A percentile compares a stretch with the other conserved stretches of the same genome.
Conservation (phyloP, 2,888 invertebrate species). For the Polydrusus cervinus region DNA sequence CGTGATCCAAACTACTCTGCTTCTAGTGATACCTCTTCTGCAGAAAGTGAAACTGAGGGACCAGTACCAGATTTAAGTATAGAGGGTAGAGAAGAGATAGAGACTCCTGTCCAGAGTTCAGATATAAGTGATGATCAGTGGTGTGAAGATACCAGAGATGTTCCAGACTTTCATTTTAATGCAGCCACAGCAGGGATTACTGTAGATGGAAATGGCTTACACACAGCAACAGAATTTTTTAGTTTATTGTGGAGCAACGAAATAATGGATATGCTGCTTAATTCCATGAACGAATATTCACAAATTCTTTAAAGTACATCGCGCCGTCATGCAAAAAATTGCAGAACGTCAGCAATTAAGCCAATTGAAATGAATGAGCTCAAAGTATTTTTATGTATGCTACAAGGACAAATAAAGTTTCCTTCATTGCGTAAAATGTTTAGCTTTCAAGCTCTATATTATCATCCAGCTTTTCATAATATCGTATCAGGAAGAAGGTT, state of each 20-base stretch:
- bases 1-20: neutral
- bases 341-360: neutral
- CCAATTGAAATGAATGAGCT: slow-evolving; percentile 4
- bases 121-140: neutral
- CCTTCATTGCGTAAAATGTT: slow-evolving; percentile 41
- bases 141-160: neutral
- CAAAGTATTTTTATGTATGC: slow-evolving; percentile 8
- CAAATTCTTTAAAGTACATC: too few species aligned
- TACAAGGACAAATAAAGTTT: slow-evolving; percentile 21
- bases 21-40: neutral
- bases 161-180: neutral
- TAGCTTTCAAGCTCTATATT: slow-evolving; percentile 36
- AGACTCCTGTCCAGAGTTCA: neutral
- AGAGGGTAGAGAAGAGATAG: neutral
- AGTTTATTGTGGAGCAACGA: neutral
- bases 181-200: neutral
- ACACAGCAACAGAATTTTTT: neutral
- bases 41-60: neutral
- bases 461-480: slow-evolving; percentile 25
- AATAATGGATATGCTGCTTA: neutral
- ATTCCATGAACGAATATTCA: too few species aligned
- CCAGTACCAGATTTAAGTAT: neutral
- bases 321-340: neutral
- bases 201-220: neutral
- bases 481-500: slow-evolving; percentile 29